Evolutionary conservation across 2,797 vertebrate species (phyloP).

Genomic region (Odontamblyopus lacepedii): DNA sequence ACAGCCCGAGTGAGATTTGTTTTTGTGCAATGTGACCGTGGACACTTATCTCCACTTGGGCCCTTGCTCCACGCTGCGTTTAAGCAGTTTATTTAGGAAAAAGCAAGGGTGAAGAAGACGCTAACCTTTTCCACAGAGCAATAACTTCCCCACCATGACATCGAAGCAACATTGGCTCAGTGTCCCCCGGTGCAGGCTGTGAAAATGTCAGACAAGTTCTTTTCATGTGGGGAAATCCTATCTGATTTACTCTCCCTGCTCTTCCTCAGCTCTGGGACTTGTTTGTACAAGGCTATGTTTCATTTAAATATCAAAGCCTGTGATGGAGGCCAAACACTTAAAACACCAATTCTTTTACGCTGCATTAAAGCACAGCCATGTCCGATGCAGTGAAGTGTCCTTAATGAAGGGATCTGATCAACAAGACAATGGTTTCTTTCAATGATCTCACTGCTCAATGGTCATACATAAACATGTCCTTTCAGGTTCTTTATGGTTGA

Average conservation of each 20-base stretch:
- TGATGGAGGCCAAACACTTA: conserved; percentile 75
- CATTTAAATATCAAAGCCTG: conserved; percentile 81
- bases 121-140: conserved; percentile 73
- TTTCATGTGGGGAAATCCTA: conserved; percentile 76
- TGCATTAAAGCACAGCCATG: conserved; percentile 62
- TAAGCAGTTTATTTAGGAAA: conserved; percentile 58
- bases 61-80: conserved; percentile 59
- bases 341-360: conserved; percentile 65
- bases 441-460: conserved; percentile 40
- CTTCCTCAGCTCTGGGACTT: conserved; percentile 60
- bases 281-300: conserved; percentile 73
- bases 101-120: conserved; percentile 61
- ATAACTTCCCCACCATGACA: conserved; percentile 76
- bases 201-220: conserved; percentile 73
- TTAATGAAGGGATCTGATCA: conserved; percentile 65
- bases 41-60: conserved; percentile 47
- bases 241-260: conserved; percentile 70
- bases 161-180: conserved; percentile 72
- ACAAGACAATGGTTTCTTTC: conserved; percentile 67
- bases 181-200: conserved; percentile 66
- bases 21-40: conserved; percentile 51
- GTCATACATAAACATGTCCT: conserved; percentile 4
- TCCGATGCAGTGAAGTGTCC: conserved; percentile 61
- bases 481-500: conserved; percentile 22
- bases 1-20: conserved; percentile 42